Conservation (phyloP, 2,888 invertebrate genomes). For the Apamea monoglypha region DNA sequence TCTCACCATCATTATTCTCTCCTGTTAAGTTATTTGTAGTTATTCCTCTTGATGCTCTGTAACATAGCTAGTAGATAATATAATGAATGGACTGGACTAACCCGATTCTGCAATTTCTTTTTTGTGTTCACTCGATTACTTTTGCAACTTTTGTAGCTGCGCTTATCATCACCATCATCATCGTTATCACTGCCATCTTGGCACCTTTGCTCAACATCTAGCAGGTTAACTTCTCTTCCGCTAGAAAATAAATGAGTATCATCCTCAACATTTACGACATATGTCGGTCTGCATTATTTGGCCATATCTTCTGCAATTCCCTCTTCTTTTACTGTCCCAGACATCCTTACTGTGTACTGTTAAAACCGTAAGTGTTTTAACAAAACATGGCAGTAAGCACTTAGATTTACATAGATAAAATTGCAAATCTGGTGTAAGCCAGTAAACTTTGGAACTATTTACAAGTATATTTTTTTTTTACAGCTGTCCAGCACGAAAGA, state of each 20-base stretch:
- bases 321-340: not conserved
- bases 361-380: not conserved
- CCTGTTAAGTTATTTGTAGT: not conserved
- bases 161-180: not conserved
- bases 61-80: not conserved
- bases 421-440: not conserved
- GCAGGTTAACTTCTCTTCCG: not conserved
- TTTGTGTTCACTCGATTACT: not conserved
- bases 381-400: not conserved
- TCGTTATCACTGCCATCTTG: not conserved
- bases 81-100: not conserved
- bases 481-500: conserved; percentile 99
- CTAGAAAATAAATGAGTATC: not conserved
- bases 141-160: not conserved
- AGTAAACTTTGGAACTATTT: not conserved
- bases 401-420: not conserved
- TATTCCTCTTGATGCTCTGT: not conserved
- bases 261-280: too few relatives aligned
- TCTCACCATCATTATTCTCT: not conserved
- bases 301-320: not conserved
- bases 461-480: conserved; percentile 68
- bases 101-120: not conserved
- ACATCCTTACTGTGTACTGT: too few relatives aligned
- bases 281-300: too few relatives aligned
- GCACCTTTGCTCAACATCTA: not conserved